Percentiles rank a stretch among this genome's conserved stretches.
Evolutionary conservation across 2,888 invertebrate genomes (phyloP).

Genomic region (Antitype chi): DNA sequence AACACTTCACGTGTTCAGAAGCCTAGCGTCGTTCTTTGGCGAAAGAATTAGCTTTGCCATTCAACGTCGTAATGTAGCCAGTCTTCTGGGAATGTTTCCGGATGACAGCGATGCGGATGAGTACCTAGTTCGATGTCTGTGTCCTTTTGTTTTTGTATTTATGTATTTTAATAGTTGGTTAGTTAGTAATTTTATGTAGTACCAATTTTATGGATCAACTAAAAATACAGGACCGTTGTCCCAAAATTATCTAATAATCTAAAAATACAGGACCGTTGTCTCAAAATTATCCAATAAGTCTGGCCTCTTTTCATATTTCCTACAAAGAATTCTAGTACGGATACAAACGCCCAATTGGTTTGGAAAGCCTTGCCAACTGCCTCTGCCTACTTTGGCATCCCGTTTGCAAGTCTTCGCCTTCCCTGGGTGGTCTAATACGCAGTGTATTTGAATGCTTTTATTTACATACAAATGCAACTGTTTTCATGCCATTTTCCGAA

Average conservation of each 20-base stretch:
- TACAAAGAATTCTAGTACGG: slow-evolving; percentile 23
- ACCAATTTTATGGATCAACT: neutral
- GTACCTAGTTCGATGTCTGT: no score
- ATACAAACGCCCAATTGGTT: slow-evolving; percentile 37
- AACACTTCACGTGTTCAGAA: no score
- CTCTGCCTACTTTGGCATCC: slow-evolving; percentile 47
- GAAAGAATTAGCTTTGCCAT: no score
- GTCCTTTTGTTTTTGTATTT: no score
- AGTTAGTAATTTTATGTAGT: no score
- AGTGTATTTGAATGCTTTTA: slow-evolving; percentile 55
- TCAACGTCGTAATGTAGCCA: no score
- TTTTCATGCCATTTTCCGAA: slow-evolving; percentile 49
- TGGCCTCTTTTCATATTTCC: slow-evolving; percentile 17
- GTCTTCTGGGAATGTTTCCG: no score
- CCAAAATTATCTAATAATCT: slow-evolving; percentile 4
- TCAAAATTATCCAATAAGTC: slow-evolving; percentile 3
- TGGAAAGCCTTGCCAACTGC: slow-evolving; percentile 50
- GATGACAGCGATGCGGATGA: no score
- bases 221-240: neutral
- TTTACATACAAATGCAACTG: slow-evolving; percentile 62
- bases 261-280: neutral
- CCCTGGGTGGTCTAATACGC: slow-evolving; percentile 42
- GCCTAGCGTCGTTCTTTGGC: no score
- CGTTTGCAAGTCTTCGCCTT: slow-evolving; percentile 36
- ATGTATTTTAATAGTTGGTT: no score